Conservation (phyloP, 2,797 vertebrate species). For the Molossus alvarezi region DNA sequence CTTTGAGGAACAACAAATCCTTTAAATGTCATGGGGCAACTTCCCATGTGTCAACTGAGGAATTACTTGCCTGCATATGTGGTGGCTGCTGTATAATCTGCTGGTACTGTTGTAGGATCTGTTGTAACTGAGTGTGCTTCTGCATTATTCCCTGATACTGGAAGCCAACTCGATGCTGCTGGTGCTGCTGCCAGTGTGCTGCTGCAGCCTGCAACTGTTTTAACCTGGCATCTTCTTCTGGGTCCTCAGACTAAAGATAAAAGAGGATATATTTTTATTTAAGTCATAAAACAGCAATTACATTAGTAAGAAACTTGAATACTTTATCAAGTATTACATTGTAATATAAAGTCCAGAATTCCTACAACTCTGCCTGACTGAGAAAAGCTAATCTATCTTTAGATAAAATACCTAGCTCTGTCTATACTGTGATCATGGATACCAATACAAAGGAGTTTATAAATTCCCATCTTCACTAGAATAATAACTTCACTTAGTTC, state of each 20-base stretch:
- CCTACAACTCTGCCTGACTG: not conserved
- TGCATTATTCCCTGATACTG: conserved; percentile 99
- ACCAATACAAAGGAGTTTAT: conserved; percentile 31
- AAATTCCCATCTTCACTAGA: conserved; percentile 61
- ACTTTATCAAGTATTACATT: conserved; percentile 5
- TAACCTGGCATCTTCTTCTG: conserved; percentile 95
- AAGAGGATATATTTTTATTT: not conserved
- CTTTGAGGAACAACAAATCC: conserved; percentile 20
- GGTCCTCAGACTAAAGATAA: conserved; percentile 92
- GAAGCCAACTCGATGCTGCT: conserved; percentile 96
- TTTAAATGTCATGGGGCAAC: not conserved
- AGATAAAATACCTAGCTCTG: conserved; percentile 36
- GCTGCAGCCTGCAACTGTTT: conserved; percentile 97
- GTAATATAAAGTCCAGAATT: conserved; percentile 28
- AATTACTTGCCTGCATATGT: conserved; percentile 93
- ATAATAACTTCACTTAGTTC: conserved; percentile 17
- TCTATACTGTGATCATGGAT: not conserved
- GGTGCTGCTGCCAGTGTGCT: conserved; percentile 99
- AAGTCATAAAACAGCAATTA: conserved; percentile 68
- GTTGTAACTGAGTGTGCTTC: conserved; percentile 96
- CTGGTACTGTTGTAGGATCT: conserved; percentile 97
- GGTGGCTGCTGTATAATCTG: conserved; percentile 95
- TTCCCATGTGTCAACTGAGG: not conserved
- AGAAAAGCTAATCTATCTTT: conserved; percentile 38
- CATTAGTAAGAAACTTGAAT: conserved; percentile 23